Conservation (phyloP, 2,113 vertebrate genomes). For the Brienomyrus longianalis region DNA sequence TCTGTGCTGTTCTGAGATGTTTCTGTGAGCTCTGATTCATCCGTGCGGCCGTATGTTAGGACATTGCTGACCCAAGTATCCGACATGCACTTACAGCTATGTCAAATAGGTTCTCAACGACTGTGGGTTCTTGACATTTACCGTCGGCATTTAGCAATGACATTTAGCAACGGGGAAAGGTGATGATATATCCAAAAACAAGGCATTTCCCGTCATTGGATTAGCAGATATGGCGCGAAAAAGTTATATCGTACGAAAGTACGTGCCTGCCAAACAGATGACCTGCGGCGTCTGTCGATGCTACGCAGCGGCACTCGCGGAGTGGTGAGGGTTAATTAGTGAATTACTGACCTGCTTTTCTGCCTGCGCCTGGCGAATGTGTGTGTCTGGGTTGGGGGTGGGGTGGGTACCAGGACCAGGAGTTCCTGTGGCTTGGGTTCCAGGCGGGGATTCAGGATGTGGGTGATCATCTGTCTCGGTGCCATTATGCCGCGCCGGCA, state of each 20-base stretch:
- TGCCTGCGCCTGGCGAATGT: background rate
- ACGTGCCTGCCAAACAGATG: background rate
- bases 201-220: background rate
- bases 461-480: background rate
- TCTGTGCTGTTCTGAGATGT: background rate
- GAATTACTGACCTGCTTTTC: background rate
- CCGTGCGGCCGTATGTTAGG: background rate
- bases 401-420: background rate
- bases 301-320: background rate
- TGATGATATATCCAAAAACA: background rate
- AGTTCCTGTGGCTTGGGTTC: background rate
- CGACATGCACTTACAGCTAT: background rate
- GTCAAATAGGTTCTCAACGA: background rate
- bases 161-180: background rate
- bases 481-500: background rate
- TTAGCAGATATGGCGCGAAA: background rate
- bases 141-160: background rate
- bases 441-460: background rate
- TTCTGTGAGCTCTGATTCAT: background rate
- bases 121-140: background rate
- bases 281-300: background rate
- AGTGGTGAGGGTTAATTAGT: background rate
- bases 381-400: background rate
- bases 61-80: background rate
- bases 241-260: background rate